A percentile compares a stretch with the other conserved stretches of the same genome.
phyloP scores from a whole-genome alignment of 2,888 invertebrate species.

The Ennomos erosarius region DNA sequence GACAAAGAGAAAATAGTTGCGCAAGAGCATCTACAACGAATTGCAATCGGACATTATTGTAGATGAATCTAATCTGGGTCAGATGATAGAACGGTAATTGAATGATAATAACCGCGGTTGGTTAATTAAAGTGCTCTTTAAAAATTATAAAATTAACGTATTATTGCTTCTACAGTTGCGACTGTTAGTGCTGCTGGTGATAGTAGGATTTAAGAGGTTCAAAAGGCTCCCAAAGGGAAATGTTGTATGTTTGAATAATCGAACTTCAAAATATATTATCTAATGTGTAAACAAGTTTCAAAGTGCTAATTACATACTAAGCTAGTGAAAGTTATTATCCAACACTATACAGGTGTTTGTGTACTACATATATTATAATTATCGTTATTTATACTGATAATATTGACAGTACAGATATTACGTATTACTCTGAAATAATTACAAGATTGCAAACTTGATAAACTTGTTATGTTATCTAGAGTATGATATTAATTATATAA shows the following conservation, averaged over 20 bases:
- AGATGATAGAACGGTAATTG: slow-evolving; percentile 10
- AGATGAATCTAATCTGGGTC: slow-evolving; percentile 23
- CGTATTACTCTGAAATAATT: slow-evolving; percentile 3
- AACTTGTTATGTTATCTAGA: slow-evolving; percentile 19
- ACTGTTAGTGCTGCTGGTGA: no score
- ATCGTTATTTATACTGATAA: slow-evolving; percentile 12
- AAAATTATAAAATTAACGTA: no score
- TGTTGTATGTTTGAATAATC: slow-evolving; percentile 5
- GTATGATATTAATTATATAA: not conserved
- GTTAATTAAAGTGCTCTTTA: no score
- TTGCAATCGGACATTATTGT: slow-evolving; percentile 34
- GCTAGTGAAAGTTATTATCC: slow-evolving; percentile 37
- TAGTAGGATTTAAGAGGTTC: no score
- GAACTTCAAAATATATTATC: slow-evolving; percentile 12
- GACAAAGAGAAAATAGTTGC: slow-evolving; percentile 50
- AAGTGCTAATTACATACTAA: slow-evolving; percentile 28
- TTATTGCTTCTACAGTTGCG: no score
- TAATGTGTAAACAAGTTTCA: slow-evolving; percentile 28
- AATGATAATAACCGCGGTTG: slow-evolving; percentile 1
- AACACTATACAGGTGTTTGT: slow-evolving; percentile 26
- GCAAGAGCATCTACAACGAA: slow-evolving; percentile 37
- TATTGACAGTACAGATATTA: slow-evolving; percentile 10
- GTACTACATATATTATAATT: slow-evolving; percentile 7
- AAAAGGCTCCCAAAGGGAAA: not conserved
- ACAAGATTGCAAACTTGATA: slow-evolving; percentile 40